Percentiles rank a stretch among this genome's conserved stretches.
These are phyloP conservation scores for Ceriagrion tenellum DNA, from an alignment of 2,888 invertebrate species.

Conservation along the genomic window DNA sequence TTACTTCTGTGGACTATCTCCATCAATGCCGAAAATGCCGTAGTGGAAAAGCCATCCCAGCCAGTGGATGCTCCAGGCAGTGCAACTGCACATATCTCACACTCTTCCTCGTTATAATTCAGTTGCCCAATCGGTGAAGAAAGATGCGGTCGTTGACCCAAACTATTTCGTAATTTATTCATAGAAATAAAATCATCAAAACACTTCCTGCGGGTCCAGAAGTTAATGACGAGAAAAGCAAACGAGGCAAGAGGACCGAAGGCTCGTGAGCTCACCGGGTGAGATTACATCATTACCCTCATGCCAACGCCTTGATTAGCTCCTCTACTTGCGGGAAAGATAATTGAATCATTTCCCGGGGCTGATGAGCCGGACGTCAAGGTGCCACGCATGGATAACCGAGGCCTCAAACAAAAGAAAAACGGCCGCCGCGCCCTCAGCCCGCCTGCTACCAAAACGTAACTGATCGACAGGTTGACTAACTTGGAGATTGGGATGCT, in stretches of 20 bases:
- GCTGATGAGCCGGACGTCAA: conserved; percentile 47
- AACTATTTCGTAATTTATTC: background rate
- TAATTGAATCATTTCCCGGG: conserved; percentile 60
- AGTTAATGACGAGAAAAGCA: background rate
- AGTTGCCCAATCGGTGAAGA: background rate
- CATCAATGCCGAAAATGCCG: background rate
- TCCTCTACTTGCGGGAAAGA: background rate
- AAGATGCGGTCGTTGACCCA: background rate
- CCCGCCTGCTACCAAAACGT: background rate
- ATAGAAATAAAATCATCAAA: background rate
- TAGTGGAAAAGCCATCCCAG: background rate
- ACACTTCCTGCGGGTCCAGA: background rate
- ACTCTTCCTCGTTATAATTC: background rate
- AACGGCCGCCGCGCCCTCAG: background rate
- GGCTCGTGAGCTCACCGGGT: background rate
- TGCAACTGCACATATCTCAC: background rate
- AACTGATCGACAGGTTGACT: conserved; percentile 50
- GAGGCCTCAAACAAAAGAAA: conserved; percentile 3
- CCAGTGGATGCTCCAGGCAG: background rate
- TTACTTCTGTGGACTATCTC: no score
- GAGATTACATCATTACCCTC: conserved; percentile 3
- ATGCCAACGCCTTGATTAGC: conserved; percentile 23
- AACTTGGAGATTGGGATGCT: conserved; percentile 4
- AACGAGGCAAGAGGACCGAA: background rate
- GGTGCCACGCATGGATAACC: background rate